Evolutionary conservation across 2,797 vertebrate genomes (phyloP), one percentile per base, ranked within the genome.

Genomic region (Argya squamiceps): DNA sequence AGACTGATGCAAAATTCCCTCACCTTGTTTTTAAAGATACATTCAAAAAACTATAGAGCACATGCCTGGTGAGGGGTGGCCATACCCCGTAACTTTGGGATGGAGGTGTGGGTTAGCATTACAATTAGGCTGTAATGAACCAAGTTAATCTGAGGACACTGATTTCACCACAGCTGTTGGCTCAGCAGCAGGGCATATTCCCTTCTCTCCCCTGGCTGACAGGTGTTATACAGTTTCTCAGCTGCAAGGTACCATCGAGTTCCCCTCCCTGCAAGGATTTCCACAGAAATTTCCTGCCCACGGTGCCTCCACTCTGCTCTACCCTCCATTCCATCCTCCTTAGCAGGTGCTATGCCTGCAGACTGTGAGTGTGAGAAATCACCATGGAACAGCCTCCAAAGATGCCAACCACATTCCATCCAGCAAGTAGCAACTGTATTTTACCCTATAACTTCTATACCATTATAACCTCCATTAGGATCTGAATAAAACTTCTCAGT

Each of bases 231-330:
- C 34, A 39, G 9, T 47, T 56, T 56, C 41, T 47, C 50, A 11
- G 7, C 7, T 46, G 32, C 21, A 46, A 15, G 37, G 29, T 8
- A 14, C 52, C 23, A 22, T 5, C 0, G 1, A n/a, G 16, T 18
- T 67, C 22, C 41, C 32, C 18, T n/a, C 22, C 22, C 62, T 32
- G 6, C 11, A 46, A 14, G 50, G 11, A 37, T 55, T 78, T 32
- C 50, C 41, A 34, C 58, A 37, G 60, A 63, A 6, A 24, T 47
- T 47, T 47, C n/a, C 39, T 46, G 75, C 27, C 13, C 1, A 0
- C 0, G 1, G 41, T 7, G 4, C 27, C 22, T 27, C 17, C 17
- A 26, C 5, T 36, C 16, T 0, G 4, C 27, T 46, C 50, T 41
- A 17, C 29, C 17, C n/a, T 65, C 27, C 1, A 2, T 7, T 67